Evolutionary conservation across 1,140 invertebrate genomes (phyloP).

Genomic region (Charaxes varanes): DNA sequence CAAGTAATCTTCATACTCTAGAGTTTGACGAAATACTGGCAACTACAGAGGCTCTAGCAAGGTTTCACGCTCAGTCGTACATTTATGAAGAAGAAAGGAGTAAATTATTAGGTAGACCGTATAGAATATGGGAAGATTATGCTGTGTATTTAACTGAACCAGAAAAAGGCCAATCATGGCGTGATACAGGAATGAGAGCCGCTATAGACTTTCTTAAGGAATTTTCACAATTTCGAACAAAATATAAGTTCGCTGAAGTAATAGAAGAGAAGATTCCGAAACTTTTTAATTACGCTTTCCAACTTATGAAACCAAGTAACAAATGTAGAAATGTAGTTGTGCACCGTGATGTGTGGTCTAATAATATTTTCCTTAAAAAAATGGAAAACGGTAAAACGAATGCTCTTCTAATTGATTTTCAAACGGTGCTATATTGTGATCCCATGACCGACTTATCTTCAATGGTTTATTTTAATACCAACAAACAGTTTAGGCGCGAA

Average conservation of each 20-base stretch:
- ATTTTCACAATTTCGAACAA: constrained; percentile 43
- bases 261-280: constrained; percentile 36
- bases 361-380: constrained; percentile 78
- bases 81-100: constrained; percentile 70
- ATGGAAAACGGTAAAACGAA: constrained; percentile 36
- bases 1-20: constrained; percentile 35
- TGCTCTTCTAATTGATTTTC: constrained; percentile 78
- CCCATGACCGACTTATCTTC: constrained; percentile 72
- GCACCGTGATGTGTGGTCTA: constrained; percentile 78
- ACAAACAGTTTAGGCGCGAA: constrained; percentile 44
- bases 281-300: constrained; percentile 55
- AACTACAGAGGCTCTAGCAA: constrained; percentile 69
- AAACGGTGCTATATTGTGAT: constrained; percentile 74
- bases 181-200: constrained; percentile 58
- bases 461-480: constrained; percentile 72
- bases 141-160: constrained; percentile 65
- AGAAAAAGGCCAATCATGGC: constrained; percentile 46
- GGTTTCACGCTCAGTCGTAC: constrained; percentile 73
- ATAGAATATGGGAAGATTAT: constrained; percentile 69
- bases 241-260: constrained; percentile 28
- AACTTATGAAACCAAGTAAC: constrained; percentile 63
- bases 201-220: constrained; percentile 63
- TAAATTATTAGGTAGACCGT: constrained; percentile 50
- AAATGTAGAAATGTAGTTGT: constrained; percentile 74
- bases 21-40: constrained; percentile 69